Evolutionary conservation across 2,888 invertebrate genomes (phyloP).

Genomic region (Xiphydria camelus): DNA sequence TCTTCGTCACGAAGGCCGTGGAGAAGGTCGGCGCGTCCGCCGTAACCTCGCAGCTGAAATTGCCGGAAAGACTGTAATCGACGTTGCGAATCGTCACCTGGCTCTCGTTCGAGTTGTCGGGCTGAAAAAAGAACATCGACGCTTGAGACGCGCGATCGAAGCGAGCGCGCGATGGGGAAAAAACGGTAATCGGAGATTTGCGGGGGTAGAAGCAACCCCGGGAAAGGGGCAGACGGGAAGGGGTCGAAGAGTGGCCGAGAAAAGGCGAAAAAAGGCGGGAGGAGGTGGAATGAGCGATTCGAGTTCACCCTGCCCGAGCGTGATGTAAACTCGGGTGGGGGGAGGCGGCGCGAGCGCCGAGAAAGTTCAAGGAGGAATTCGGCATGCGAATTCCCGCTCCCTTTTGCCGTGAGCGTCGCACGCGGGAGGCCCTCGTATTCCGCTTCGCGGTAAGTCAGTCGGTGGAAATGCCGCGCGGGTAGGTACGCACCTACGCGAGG

Average conservation of each 20-base stretch:
- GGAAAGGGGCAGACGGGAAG: background rate
- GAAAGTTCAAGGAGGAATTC: background rate
- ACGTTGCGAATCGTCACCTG: constrained; percentile 73
- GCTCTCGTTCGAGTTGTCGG: constrained; percentile 72
- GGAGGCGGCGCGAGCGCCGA: too few species aligned
- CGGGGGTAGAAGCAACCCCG: constrained; percentile 5
- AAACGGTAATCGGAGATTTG: constrained; percentile 8
- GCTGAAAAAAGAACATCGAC: constrained; percentile 61
- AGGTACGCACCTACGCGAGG: too few species aligned
- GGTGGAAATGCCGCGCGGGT: too few species aligned
- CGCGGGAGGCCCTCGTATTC: background rate
- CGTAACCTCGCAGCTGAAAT: constrained; percentile 80
- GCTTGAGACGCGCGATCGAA: constrained; percentile 30
- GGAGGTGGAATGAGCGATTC: background rate
- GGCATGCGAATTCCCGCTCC: background rate
- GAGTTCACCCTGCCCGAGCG: background rate
- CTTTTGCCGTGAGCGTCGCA: background rate
- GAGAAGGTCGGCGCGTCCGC: constrained; percentile 73
- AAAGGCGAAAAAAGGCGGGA: too few species aligned
- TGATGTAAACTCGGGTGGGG: background rate
- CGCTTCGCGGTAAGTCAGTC: too few species aligned
- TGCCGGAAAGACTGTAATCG: constrained; percentile 72
- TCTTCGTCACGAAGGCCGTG: constrained; percentile 67
- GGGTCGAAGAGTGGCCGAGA: too few species aligned
- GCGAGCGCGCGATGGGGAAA: constrained; percentile 10